Percentiles rank a stretch among this genome's conserved stretches.
Evolutionary conservation across 2,797 vertebrate genomes (phyloP).

Genomic region (Megaceryle alcyon): DNA sequence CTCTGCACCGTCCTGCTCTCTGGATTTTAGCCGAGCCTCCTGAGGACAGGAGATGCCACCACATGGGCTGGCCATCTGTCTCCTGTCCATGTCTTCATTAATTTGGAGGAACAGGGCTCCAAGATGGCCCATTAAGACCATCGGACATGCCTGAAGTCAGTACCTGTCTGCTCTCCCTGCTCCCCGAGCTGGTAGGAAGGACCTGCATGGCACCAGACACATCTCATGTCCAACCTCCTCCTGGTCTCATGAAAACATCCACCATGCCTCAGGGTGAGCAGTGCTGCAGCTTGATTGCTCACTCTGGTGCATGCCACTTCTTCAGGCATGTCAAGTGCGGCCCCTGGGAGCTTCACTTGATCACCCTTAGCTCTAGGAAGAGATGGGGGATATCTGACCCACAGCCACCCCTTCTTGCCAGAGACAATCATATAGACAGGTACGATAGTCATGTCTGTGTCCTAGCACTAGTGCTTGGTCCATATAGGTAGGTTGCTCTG

Average conservation of each 20-base stretch:
- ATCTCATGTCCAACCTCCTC: background rate
- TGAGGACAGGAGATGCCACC: background rate
- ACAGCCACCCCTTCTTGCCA: background rate
- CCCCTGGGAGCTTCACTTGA: background rate
- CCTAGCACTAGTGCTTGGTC: background rate
- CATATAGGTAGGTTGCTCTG: fast-evolving
- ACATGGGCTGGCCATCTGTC: background rate
- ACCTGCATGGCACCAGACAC: fast-evolving
- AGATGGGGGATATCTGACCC: background rate
- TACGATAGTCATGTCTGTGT: no score
- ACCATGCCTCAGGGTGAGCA: background rate
- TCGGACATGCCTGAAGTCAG: background rate
- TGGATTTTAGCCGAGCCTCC: background rate
- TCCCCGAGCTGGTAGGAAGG: background rate
- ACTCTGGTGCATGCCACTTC: background rate
- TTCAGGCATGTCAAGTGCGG: background rate
- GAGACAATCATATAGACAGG: background rate
- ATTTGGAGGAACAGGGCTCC: background rate
- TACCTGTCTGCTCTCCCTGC: background rate
- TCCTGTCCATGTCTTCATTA: background rate
- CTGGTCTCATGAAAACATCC: background rate
- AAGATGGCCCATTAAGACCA: background rate
- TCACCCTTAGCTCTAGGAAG: background rate
- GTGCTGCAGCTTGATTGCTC: fast-evolving
- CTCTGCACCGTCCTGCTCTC: background rate